Evolutionary conservation across 2,888 invertebrate genomes (phyloP).

Genomic region (Synanthedon myopaeformis): DNA sequence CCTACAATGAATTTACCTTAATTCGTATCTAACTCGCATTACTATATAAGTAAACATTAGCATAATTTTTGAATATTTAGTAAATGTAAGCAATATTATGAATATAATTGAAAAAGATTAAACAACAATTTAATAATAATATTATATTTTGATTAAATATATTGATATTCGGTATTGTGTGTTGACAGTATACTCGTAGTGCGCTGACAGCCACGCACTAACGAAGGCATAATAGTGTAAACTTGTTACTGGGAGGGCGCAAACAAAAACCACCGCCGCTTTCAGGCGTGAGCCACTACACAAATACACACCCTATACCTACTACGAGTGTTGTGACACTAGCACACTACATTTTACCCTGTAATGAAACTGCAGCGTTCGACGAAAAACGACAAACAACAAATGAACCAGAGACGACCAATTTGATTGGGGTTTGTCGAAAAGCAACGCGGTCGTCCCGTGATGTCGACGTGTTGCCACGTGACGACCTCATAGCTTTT

Average conservation of each 20-base stretch:
- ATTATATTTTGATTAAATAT: too few relatives aligned
- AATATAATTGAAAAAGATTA: too few relatives aligned
- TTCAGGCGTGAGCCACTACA: slow-evolving; percentile 4
- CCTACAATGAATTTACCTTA: background rate
- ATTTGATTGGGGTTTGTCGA: too few relatives aligned
- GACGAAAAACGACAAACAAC: background rate
- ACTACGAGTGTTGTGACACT: background rate
- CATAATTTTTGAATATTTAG: too few relatives aligned
- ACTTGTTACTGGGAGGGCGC: slow-evolving; percentile 7
- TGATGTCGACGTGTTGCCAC: too few relatives aligned
- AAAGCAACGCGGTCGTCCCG: too few relatives aligned
- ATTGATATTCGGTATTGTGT: background rate
- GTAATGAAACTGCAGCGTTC: background rate
- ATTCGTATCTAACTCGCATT: too few relatives aligned
- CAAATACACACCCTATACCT: background rate
- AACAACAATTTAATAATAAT: too few relatives aligned
- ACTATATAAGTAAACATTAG: too few relatives aligned
- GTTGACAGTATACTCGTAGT: background rate
- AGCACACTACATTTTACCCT: background rate
- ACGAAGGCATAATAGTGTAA: slow-evolving; percentile 10
- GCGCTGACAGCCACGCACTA: slow-evolving; percentile 6
- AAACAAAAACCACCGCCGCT: slow-evolving; percentile 7
- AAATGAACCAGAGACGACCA: too few relatives aligned
- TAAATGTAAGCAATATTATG: too few relatives aligned
- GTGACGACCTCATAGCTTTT: too few relatives aligned